phyloP scores from a whole-genome alignment of 2,113 vertebrate species.

The Oncorhynchus masou region DNA sequence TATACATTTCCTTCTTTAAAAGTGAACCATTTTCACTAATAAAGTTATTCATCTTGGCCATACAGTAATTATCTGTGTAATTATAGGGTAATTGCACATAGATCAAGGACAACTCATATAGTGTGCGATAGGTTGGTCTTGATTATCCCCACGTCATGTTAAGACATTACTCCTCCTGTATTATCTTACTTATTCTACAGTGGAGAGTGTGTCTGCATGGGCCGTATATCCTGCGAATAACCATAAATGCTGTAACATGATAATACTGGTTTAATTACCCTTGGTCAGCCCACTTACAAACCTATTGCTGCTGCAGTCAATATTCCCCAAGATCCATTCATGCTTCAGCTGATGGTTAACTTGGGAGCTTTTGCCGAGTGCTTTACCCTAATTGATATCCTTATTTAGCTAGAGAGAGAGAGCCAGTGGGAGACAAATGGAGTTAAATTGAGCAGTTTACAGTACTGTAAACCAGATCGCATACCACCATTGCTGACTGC shows the following conservation, averaged over 20 bases:
- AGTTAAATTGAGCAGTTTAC: slow-evolving; percentile 81
- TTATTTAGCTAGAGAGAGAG: slow-evolving; percentile 72
- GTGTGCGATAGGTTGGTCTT: slow-evolving; percentile 37
- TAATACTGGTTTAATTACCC: slow-evolving; percentile 80
- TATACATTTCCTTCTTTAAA: slow-evolving; percentile 71
- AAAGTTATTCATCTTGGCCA: slow-evolving; percentile 80
- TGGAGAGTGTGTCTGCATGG: slow-evolving; percentile 5
- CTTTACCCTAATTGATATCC: slow-evolving; percentile 83
- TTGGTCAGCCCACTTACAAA: slow-evolving; percentile 81
- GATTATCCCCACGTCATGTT: slow-evolving; percentile 40
- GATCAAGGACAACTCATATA: slow-evolving; percentile 70
- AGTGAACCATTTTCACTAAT: slow-evolving; percentile 75
- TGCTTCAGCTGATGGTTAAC: slow-evolving; percentile 78
- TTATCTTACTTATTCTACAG: background rate
- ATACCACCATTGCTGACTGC: slow-evolving; percentile 47
- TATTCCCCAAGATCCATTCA: slow-evolving; percentile 83
- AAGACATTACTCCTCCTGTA: slow-evolving; percentile 28
- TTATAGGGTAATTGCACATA: slow-evolving; percentile 78
- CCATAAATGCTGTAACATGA: slow-evolving; percentile 75
- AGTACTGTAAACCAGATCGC: slow-evolving; percentile 67
- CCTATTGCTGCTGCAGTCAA: slow-evolving; percentile 79
- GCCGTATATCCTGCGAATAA: slow-evolving; percentile 46
- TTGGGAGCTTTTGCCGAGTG: slow-evolving; percentile 78
- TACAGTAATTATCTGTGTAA: slow-evolving; percentile 80
- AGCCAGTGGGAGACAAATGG: slow-evolving; percentile 75